Conservation (phyloP, 2,797 vertebrate genomes). For the Sciurus carolinensis region DNA sequence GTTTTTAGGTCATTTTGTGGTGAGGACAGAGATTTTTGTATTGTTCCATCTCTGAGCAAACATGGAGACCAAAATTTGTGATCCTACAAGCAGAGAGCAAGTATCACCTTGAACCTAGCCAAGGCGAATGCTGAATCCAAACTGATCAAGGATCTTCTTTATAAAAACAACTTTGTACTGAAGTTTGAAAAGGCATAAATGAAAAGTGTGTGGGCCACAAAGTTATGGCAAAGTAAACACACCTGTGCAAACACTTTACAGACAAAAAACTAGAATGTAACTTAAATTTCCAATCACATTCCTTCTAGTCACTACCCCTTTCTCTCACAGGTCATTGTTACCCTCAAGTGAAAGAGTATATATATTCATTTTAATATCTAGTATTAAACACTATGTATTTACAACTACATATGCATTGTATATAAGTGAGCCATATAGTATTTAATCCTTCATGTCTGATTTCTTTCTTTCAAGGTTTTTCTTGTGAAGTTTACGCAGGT, state of each 20-base stretch:
- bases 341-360: neutral
- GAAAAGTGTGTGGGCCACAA: neutral
- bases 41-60: conserved; percentile 33
- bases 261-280: neutral
- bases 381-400: neutral
- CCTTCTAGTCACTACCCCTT: neutral
- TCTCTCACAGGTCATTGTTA: neutral
- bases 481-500: neutral
- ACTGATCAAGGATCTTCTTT: neutral
- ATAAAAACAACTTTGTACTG: neutral
- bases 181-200: neutral
- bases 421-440: neutral
- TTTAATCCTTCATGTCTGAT: neutral
- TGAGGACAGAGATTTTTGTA: neutral
- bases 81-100: neutral
- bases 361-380: neutral
- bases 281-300: neutral
- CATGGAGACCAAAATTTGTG: neutral
- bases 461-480: neutral
- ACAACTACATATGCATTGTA: neutral
- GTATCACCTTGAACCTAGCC: neutral
- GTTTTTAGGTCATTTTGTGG: conserved; percentile 55
- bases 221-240: neutral
- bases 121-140: neutral
- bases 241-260: neutral